Base-by-base conservation (phyloP, 2,888 invertebrate species). In the Cataglyphis livida region DNA sequence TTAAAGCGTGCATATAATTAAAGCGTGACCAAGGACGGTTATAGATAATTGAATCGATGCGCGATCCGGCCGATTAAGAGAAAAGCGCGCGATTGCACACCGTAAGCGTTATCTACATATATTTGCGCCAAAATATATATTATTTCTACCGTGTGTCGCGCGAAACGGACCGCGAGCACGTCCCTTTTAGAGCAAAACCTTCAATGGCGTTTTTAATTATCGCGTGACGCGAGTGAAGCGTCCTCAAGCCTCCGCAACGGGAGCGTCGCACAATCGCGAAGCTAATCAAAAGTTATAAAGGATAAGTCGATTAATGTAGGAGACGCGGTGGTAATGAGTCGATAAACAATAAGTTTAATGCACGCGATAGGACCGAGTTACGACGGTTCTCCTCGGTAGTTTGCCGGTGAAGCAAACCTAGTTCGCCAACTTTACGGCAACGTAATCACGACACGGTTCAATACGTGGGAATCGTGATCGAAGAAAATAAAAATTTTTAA, bases 311-410 rank as follows among this genome's bases (percentile, higher is more conserved):
- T 78, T 78, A 78, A 70, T 59, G 32, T 57, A 44, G 32, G 3
- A 79, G 59, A 48, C 38, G 51, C 59, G 76, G 76, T 59, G 25
- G 48, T 82, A 82, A 82, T 82, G 78, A 78, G 48, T 66, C 82
- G 82, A 82, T 82, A 78, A 82, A 82, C 82, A 82, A 82, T 82
- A 82, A 78, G 82, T 82, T 82, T 82, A 82, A 66, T 28, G 66
- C 48, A n/a, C 25, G 25, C 74, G 51, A 81, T 57, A 18, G 54
- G 21, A n/a, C 18, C 54, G 54, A 76, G 65, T 61, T 81, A 59
- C 70, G 57, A 75, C n/a, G 75, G 35, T 51, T 66, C 15, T 15
- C 15, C 12, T 32, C 25, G 64, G 64, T 59, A 64, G 81, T 76
- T 76, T 41, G 28, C 28, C n/a, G 48, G 18, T 5, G 51, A 61